Conservation (phyloP, 2,888 invertebrate genomes). For the Dascillus cervinus region DNA sequence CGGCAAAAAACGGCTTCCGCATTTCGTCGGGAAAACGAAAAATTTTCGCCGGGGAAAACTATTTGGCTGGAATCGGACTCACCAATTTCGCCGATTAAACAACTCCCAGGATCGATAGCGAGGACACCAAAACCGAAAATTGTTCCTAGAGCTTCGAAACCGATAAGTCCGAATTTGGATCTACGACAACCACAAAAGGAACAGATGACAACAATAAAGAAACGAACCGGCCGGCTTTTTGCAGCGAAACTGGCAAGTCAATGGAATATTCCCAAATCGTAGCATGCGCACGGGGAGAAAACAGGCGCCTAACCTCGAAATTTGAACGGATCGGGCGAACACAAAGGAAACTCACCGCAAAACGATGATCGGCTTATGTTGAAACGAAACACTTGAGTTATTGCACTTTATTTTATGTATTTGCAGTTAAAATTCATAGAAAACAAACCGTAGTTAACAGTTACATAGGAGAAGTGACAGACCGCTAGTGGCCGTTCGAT, state of each 20-base stretch:
- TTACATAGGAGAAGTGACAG: conserved; percentile 23
- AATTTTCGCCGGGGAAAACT: no score
- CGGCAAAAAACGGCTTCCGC: no score
- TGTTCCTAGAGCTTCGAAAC: no score
- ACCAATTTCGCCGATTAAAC: no score
- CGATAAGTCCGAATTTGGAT: no score
- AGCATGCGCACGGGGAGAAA: conserved; percentile 30
- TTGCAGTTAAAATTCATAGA: conserved; percentile 11
- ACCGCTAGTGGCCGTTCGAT: conserved; percentile 30
- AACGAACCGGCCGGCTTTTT: conserved; percentile 35
- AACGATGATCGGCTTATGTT: conserved; percentile 3
- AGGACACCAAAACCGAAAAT: no score
- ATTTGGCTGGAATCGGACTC: no score
- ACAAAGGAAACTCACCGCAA: conserved; percentile 15
- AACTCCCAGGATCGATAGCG: no score
- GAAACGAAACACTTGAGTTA: conserved; percentile 10
- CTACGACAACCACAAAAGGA: conserved; percentile 6
- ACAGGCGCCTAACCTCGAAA: conserved; percentile 29
- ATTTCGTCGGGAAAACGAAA: no score
- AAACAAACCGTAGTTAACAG: conserved; percentile 13
- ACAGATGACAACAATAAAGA: conserved; percentile 19
- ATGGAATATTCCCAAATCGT: conserved; percentile 30
- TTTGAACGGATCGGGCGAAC: conserved; percentile 15
- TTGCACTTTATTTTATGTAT: conserved; percentile 9
- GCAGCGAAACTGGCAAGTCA: conserved; percentile 27